A percentile compares a stretch with the other conserved stretches of the same genome.
phyloP scores from a whole-genome alignment of 1,140 invertebrate genomes.

The Psix sp. region DNA sequence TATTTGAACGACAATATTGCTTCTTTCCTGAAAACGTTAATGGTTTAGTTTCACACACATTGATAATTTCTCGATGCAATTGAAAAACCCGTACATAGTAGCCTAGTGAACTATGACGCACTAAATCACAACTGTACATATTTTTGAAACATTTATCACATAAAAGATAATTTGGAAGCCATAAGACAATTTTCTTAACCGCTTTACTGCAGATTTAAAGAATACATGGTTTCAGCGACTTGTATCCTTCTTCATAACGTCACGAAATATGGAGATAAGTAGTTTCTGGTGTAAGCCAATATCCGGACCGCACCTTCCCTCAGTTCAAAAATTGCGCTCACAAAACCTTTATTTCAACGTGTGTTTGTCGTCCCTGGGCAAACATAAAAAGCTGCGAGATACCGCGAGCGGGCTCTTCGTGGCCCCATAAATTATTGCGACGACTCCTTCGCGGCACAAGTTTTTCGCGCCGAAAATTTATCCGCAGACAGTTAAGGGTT shows the following conservation, averaged over 20 bases:
- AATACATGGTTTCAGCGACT: slow-evolving; percentile 27
- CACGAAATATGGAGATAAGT: slow-evolving; percentile 51
- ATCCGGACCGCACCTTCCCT: slow-evolving; percentile 10
- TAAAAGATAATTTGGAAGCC: slow-evolving; percentile 28
- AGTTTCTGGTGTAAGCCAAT: slow-evolving; percentile 52
- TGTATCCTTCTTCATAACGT: slow-evolving; percentile 40
- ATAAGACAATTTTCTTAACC: slow-evolving; percentile 37
- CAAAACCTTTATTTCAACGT: slow-evolving; percentile 41
- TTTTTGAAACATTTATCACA: slow-evolving; percentile 10
- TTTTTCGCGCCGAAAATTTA: slow-evolving; percentile 58
- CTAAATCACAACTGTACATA: slow-evolving; percentile 12
- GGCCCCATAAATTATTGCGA: slow-evolving; percentile 51
- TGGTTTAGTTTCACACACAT: too few relatives aligned
- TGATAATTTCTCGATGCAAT: too few relatives aligned
- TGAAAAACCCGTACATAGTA: too few relatives aligned
- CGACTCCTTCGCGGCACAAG: slow-evolving; percentile 46
- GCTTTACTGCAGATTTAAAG: slow-evolving; percentile 45
- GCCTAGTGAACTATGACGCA: too few relatives aligned
- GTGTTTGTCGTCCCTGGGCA: slow-evolving; percentile 41
- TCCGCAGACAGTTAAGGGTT: slow-evolving; percentile 52
- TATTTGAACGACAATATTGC: too few relatives aligned
- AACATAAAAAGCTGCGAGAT: slow-evolving; percentile 48
- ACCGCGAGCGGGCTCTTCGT: slow-evolving; percentile 39
- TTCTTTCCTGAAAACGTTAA: too few relatives aligned
- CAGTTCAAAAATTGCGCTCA: slow-evolving; percentile 23